A percentile compares a stretch with the other conserved stretches of the same genome.
Conservation (phyloP, 1,140 invertebrate species). For the Drosophila kohkoa region DNA sequence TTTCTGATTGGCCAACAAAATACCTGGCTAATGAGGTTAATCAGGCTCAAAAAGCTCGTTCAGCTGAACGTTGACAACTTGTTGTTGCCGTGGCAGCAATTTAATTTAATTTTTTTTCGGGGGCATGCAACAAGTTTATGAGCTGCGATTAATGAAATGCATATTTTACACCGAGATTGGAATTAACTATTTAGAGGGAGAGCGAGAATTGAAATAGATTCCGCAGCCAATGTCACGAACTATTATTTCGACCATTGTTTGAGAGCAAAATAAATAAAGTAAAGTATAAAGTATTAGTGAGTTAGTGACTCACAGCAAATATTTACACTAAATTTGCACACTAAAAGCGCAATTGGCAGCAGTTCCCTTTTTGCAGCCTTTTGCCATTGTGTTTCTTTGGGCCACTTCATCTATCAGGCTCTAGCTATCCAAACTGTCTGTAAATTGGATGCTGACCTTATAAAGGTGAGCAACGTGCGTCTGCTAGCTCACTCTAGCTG, state of each 20-base stretch:
- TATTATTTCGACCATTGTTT: conserved; percentile 10
- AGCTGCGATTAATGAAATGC: conserved; percentile 9
- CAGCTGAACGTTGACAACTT: conserved; percentile 19
- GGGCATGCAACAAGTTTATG: conserved; percentile 28
- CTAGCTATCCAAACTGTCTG: conserved; percentile 14
- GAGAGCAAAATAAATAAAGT: too few relatives aligned
- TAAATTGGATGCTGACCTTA: conserved; percentile 70
- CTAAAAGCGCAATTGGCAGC: conserved; percentile 22
- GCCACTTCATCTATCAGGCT: conserved; percentile 33
- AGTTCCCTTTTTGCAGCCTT: conserved; percentile 18
- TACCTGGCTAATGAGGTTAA: conserved; percentile 69
- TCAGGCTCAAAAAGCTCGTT: conserved; percentile 34
- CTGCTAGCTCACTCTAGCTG: conserved; percentile 19
- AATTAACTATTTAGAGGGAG: background rate
- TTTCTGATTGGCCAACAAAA: conserved; percentile 54
- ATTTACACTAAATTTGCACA: conserved; percentile 40
- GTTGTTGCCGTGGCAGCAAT: conserved; percentile 15
- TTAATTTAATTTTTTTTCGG: conserved; percentile 5
- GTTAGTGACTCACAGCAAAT: conserved; percentile 28
- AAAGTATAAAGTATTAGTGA: too few relatives aligned
- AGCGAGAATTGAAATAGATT: background rate
- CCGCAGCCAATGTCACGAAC: conserved; percentile 31
- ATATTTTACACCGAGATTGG: conserved; percentile 17
- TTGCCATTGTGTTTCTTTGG: conserved; percentile 15
- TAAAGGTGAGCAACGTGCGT: conserved; percentile 80